Percentiles rank a stretch among this genome's conserved stretches.
These are phyloP conservation scores for Actenoides hombroni DNA, from an alignment of 2,113 vertebrate species.

Conservation along the genomic window DNA sequence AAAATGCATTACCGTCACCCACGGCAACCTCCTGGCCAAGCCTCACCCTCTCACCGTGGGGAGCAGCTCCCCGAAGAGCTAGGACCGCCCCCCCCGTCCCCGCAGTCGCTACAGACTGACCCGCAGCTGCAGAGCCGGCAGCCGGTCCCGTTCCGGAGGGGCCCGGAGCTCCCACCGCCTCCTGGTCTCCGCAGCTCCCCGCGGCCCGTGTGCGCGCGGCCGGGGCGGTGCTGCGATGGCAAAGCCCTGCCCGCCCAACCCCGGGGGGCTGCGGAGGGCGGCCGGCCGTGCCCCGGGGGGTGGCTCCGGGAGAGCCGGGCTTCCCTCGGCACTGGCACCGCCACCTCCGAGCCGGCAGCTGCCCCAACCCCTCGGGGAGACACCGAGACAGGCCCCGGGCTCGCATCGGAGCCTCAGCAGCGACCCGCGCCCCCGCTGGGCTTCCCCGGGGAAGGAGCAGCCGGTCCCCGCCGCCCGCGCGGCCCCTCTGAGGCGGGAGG, in stretches of 20 bases:
- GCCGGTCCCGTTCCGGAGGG: rapidly evolving
- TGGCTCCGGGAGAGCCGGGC: neutral
- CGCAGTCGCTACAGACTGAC: no score
- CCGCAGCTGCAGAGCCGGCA: no score
- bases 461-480: neutral
- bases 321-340: neutral
- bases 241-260: neutral
- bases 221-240: rapidly evolving
- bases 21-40: neutral
- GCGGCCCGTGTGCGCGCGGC: neutral
- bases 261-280: neutral
- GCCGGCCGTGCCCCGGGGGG: neutral
- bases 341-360: neutral
- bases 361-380: no score
- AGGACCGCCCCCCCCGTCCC: neutral
- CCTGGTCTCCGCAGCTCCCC: neutral
- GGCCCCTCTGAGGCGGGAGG: neutral
- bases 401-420: neutral
- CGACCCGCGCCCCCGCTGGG: neutral
- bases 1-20: neutral
- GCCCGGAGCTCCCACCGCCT: neutral
- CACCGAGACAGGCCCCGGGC: neutral
- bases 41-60: no score
- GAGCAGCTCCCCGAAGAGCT: neutral
- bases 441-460: neutral